phyloP scores from a whole-genome alignment of 2,888 invertebrate species.

The Catocala fraxini region DNA sequence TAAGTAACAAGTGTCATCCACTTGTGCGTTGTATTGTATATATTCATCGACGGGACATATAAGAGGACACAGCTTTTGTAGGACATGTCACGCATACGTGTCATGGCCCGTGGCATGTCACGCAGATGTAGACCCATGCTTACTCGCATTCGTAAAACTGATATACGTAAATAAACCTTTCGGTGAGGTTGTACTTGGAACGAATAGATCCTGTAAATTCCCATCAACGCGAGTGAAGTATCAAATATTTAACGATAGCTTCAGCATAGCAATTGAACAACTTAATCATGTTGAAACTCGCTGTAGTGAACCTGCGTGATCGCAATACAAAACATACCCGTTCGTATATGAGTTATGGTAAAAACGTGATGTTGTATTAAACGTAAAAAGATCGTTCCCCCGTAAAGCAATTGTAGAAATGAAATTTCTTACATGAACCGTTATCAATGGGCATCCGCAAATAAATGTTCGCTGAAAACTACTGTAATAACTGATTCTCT shows the following conservation, averaged over 20 bases:
- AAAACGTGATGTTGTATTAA: slow-evolving; percentile 23
- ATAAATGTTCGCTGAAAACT: too few relatives aligned
- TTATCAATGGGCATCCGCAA: background rate
- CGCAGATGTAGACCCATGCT: too few relatives aligned
- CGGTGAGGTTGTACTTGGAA: too few relatives aligned
- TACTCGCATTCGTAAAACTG: too few relatives aligned
- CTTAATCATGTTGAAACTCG: slow-evolving; percentile 30
- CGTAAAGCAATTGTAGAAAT: background rate
- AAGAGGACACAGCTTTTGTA: too few relatives aligned
- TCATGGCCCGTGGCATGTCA: too few relatives aligned
- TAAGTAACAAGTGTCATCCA: too few relatives aligned
- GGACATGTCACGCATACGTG: too few relatives aligned
- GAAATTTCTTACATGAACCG: background rate
- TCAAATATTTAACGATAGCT: slow-evolving; percentile 19
- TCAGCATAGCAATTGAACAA: slow-evolving; percentile 22
- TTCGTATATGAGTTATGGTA: slow-evolving; percentile 23
- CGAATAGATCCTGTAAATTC: background rate
- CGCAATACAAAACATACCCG: slow-evolving; percentile 22
- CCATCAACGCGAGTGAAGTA: slow-evolving; percentile 3
- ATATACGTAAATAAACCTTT: too few relatives aligned
- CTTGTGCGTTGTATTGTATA: too few relatives aligned
- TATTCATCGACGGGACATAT: too few relatives aligned
- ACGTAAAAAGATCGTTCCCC: slow-evolving; percentile 4
- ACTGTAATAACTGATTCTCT: too few relatives aligned
- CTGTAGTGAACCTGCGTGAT: slow-evolving; percentile 22